Evolutionary conservation across 2,113 vertebrate genomes (phyloP), one percentile per base, ranked within the genome.

Genomic region (Phycodurus eques): DNA sequence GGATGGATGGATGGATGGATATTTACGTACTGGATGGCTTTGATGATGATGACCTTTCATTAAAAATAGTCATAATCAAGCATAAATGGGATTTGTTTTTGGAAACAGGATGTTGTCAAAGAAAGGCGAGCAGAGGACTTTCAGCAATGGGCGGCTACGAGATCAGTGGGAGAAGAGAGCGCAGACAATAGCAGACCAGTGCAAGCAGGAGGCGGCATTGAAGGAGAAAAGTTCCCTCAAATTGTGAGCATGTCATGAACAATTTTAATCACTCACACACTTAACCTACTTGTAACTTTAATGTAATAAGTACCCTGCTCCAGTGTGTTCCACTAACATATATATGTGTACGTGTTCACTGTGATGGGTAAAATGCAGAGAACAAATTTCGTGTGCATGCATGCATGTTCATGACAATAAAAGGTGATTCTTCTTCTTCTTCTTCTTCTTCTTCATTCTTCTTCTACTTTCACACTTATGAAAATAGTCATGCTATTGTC

Each of bases 101-200:
- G 66, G 66, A 5, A 17, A 75, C 66, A 83, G 27, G 33, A 90
- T 90, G 89, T 65, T 85, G 75, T 80, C 85, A 46, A 82, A 77
- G 20, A 87, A 87, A 43, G 71, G 67, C 10, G 83, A 75, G 35
- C 15, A 31, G 66, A 73, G 67, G 31, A 22, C 73, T 0, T 88
- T 90, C 62, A 19, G 83, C 64, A 88, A 86, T 0, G 76, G 83
- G 2, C 43, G 17, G 0, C 80, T 90, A 15, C 83, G 83, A 44
- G 88, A 90, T 81, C 65, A 80, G 31, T 90, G 89, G 89, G 89
- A 90, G 78, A 72, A 87, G 78, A 76, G 68, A 73, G 86, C 86
- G 7, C 79, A 88, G 79, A 85, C 5, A 7, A 15, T 76, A 0
- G 83, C 79, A 0, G 73, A 86, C 0, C 68, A 89, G 69, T 67